A percentile compares a stretch with the other conserved stretches of the same genome.
Evolutionary conservation across 2,113 vertebrate species (phyloP).

Genomic region (Elgaria multicarinata): DNA sequence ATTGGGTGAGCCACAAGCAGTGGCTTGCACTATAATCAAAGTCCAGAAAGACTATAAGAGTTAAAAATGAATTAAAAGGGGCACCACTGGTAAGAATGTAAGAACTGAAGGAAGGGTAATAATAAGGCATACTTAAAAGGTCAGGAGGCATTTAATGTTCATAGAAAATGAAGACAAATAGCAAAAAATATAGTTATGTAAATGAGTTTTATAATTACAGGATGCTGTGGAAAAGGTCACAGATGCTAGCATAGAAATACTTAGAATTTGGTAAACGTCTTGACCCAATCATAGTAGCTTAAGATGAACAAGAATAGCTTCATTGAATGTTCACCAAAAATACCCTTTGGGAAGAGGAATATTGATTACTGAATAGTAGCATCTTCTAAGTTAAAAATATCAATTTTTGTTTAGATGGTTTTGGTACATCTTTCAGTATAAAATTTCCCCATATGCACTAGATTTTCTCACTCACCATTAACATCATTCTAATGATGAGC

Average conservation of each 20-base stretch:
- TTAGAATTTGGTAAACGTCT: not conserved
- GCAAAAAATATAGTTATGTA: slow-evolving; percentile 1
- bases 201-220: slow-evolving; percentile 2
- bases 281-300: not conserved
- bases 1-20: not conserved
- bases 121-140: not conserved
- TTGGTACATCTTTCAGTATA: not conserved
- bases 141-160: slow-evolving; percentile 1
- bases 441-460: not conserved
- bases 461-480: not conserved
- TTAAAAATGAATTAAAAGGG: not conserved
- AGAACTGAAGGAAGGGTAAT: not conserved
- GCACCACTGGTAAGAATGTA: not conserved
- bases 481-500: too few species aligned
- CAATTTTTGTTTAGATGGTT: not conserved
- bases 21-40: not conserved
- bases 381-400: not conserved
- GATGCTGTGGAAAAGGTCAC: not conserved
- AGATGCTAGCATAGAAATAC: not conserved
- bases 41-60: not conserved
- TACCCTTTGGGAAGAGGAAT: not conserved
- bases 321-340: not conserved
- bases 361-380: not conserved
- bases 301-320: not conserved
- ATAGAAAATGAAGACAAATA: slow-evolving; percentile 4